Evolutionary conservation across 2,113 vertebrate species (phyloP).

Genomic region (Plecturocebus donacophilus): DNA sequence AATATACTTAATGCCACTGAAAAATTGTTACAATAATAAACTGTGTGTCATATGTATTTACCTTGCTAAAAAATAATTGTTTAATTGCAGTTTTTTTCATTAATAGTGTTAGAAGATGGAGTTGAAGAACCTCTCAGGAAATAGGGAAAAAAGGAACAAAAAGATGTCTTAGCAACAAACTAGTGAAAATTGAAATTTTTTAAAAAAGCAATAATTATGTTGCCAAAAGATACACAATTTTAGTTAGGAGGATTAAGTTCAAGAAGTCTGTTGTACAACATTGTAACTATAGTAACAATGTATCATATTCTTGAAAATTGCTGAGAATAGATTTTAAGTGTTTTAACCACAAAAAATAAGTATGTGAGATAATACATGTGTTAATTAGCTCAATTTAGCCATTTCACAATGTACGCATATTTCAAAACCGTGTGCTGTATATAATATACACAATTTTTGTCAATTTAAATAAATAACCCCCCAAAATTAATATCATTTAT

Average conservation of each 20-base stretch:
- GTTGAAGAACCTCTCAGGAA: background rate
- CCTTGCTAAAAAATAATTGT: background rate
- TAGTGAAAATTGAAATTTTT: background rate
- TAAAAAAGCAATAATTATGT: background rate
- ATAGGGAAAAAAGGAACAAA: background rate
- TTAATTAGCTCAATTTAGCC: background rate
- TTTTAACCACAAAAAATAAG: background rate
- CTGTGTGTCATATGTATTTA: background rate
- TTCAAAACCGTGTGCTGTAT: background rate
- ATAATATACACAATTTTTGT: background rate
- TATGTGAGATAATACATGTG: background rate
- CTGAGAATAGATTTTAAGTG: background rate
- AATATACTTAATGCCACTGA: background rate
- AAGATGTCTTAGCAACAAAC: background rate
- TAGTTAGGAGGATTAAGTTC: background rate
- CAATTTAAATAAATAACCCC: background rate
- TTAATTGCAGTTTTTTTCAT: background rate
- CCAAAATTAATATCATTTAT: background rate
- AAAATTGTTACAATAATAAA: constrained; percentile 22
- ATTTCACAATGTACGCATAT: background rate
- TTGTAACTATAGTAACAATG: background rate
- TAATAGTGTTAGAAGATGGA: background rate
- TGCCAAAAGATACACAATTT: background rate
- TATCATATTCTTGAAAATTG: background rate
- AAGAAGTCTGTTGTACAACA: background rate